These are phyloP conservation scores for Myzus persicae DNA, from an alignment of 1,140 invertebrate species.

Conservation along the genomic window DNA sequence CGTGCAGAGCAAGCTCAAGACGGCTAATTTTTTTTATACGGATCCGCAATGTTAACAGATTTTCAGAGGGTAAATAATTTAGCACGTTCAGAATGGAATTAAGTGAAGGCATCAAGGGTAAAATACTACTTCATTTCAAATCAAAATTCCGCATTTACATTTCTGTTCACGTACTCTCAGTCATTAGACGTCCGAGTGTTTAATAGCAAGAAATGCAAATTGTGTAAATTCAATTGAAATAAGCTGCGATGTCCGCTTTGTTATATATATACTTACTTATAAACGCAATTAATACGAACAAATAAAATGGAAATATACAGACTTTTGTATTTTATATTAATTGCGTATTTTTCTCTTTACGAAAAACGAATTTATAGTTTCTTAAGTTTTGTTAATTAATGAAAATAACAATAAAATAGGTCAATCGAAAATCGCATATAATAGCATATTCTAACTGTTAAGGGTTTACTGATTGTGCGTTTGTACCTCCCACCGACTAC, in stretches of 20 bases:
- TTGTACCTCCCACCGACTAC: background rate
- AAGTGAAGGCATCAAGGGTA: slow-evolving; percentile 47
- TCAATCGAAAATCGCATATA: background rate
- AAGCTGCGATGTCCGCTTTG: background rate
- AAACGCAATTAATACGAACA: slow-evolving; percentile 34
- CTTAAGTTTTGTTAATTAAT: slow-evolving; percentile 14
- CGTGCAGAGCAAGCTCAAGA: background rate
- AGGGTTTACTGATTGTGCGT: background rate
- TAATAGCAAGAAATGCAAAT: slow-evolving; percentile 33
- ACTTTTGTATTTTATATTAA: slow-evolving; percentile 22
- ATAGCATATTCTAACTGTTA: background rate
- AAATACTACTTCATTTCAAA: slow-evolving; percentile 43
- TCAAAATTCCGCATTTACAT: slow-evolving; percentile 47
- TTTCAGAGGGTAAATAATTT: slow-evolving; percentile 49
- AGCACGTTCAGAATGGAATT: slow-evolving; percentile 42
- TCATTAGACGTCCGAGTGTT: slow-evolving; percentile 37
- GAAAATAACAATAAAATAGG: slow-evolving; percentile 12
- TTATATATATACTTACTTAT: slow-evolving; percentile 18
- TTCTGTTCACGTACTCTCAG: slow-evolving; percentile 46
- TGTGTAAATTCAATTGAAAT: slow-evolving; percentile 41
- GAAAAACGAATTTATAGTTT: slow-evolving; percentile 24
- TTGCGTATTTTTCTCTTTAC: background rate
- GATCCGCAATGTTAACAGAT: slow-evolving; percentile 42
- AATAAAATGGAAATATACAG: background rate
- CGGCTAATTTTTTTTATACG: slow-evolving; percentile 21